Base-by-base conservation (phyloP, 2,888 invertebrate species). In the Cephus pygmeus region DNA sequence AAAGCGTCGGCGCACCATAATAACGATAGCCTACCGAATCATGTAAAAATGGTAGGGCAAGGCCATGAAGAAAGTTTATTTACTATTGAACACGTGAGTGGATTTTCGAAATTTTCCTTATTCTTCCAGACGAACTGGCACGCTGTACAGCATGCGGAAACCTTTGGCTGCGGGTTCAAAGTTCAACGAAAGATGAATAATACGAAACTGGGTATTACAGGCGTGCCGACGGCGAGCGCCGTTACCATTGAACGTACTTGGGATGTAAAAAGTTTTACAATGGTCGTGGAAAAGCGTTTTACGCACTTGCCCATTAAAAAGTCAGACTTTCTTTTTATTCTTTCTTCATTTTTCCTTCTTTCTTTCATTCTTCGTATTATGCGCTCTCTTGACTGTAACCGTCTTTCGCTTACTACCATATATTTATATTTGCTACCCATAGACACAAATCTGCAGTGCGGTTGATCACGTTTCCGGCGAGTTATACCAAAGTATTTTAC, bases 11-110 rank as follows among this genome's bases (percentile, higher is more conserved):
- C 73, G 56, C 69, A 56, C 71, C 56, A 34, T 73, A 69, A 69
- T 56, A 56, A 56, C 56, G 23, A 56, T 23, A 56, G 56, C 23
- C 56, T 56, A 56, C 56, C 9, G 56, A 9, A 23, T 56, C 23
- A 1, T 56, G 56, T 23, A 23, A 56, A 23, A 56, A 56, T 6
- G 56, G 6, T 56, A 56, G 23, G 56, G 56, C 23, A 15, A 56
- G 35, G 69, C 69, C 69, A 77, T 34, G 77, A 80, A 74, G 71
- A 77, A 77, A 79, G 76, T 77, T 80, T 77, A 76, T 76, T 77
- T 77, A 74, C 75, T 73, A 76, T 77, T 79, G 73, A 80, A 77
- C 79, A 77, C 77, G 76, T 75, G 69, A 31, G 56, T 68, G 69
- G n/a, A 75, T 69, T 81, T 69, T 73, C 74, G 33, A 76, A 34